Base-by-base conservation (phyloP, 2,888 invertebrate genomes). In the Pyrrhia umbra region DNA sequence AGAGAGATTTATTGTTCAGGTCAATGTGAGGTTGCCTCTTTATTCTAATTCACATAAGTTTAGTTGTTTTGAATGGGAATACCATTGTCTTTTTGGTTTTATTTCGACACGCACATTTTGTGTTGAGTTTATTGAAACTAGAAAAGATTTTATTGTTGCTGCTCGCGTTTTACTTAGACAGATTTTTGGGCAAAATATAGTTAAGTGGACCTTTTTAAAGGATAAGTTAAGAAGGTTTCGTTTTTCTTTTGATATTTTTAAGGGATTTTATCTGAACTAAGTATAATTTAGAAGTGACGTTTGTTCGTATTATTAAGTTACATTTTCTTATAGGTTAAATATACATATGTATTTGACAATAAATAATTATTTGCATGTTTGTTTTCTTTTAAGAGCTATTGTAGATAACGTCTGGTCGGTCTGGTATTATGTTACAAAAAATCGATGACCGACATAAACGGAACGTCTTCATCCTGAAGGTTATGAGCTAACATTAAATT, bases 11-110 rank as follows among this genome's bases (percentile, higher is more conserved):
- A 79, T 79, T 47, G 75, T 51, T 49, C n/a, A 37, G 75, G 77
- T 67, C 73, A 70, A 69, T 57, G 77, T 61, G 45, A 56, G 56
- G 58, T 63, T 45, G 20, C 9, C 52, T 68, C 64, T 77, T 62
- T 73, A 77, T 77, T 79, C 65, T 75, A 66, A 75, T 69, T 64
- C 79, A 77, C 50, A 68, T 68, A 68, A 57, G 62, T 69, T 75
- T 43, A 66, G 67, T 62, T 13, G 50, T 68, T 66, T 50, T 64
- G 49, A 68, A 63, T 74, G 67, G 69, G 49, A 58, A 58, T 57
- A 43, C 52, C 56, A 64, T 70, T 68, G 73, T 70, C 46, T 62
- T 52, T 59, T 56, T 46, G 58, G 50, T 55, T 74, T 66, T 70
- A 66, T 73, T 59, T 46, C 57, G 16, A 67, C 64, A 51, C 34